Evolutionary conservation across 2,113 vertebrate species (phyloP), one percentile per base, ranked within the genome.

Genomic region (Aplodontia rufa): DNA sequence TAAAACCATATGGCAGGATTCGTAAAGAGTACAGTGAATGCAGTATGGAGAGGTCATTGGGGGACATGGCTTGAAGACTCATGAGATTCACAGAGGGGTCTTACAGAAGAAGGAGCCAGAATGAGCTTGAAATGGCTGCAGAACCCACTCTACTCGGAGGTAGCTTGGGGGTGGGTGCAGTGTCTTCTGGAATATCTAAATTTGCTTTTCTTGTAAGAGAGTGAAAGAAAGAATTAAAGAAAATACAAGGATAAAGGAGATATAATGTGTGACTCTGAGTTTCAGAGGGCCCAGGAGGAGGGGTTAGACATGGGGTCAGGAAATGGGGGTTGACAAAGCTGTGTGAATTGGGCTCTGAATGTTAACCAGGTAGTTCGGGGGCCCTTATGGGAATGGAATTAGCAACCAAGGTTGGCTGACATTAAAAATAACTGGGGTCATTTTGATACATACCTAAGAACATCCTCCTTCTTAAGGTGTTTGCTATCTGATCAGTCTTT

Each of bases 121-220:
- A 30, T 1, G 0, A 55, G 10, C n/a, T 26, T 11, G 32, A 49
- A n/a, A 80, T 2, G 2, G 28, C 9, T 2, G 14, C 2, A 45
- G 12, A 5, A 4, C 7, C 8, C 0, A 0, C 12, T 53, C 9
- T 35, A 10, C 0, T 26, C 0, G 20, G 37, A 60, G 10, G 58
- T 12, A 3, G 40, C 26, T 76, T 32, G 8, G 30, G 28, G 20
- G 49, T n/a, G n/a, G 17, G 78, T 76, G 4, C 20, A 66, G 26
- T 45, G 2, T 53, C 64, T 68, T 87, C 64, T 40, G 20, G 6
- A 2, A 64, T 40, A 60, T 28, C 5, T 53, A 90, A 28, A 35
- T n/a, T 35, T 75, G 32, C 74, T 24, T 75, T 69, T 47, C 9
- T 60, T 60, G 1, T 12, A 32, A 91, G 28, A 79, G 62, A 42